Evolutionary conservation across 1,140 invertebrate species (phyloP), one percentile per base, ranked within the genome.

Genomic region (Anastrepha obliqua): DNA sequence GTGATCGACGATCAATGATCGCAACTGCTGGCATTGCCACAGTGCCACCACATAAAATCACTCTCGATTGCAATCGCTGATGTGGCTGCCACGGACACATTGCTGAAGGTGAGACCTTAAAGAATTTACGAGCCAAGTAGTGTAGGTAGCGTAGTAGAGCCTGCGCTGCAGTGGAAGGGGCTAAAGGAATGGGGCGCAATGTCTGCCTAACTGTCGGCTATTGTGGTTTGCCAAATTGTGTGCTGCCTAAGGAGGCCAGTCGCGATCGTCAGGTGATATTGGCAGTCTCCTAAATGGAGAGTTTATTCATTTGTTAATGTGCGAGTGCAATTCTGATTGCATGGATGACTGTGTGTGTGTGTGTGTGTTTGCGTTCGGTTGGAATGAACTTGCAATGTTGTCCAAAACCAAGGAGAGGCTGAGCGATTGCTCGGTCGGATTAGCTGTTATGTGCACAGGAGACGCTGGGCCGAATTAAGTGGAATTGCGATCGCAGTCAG

Each of bases 61-160:
- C 55, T 86, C 85, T 86, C 87, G 88, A 88, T 88, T 88, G 86
- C 86, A 87, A 88, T 88, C 88, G 87, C 44, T 67, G 78, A 85
- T 67, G 67, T 87, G 67, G 47, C 70, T 87, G 86, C 59, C 65
- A 62, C 65, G 65, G 64, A 86, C 85, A 64, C 65, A 86, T 9
- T 15, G 62, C 51, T 91, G 91, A 87, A 92, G 91, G 91, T 92
- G 91, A 91, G 91, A 92, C 91, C 91, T 92, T 91, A 88, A 92
- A 91, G 91, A 92, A 92, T 92, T 92, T 92, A 92, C 91, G 91
- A 91, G 91, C 90, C 90, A 74, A 78, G 70, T 64, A 29, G 64
- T 62, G 60, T 17, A 62, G 60, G 13, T 62, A 17, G 29, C 5
- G 64, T 29, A 67, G 64, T 9, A 39, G 11, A 70, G 8, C 15